A percentile compares a stretch with the other conserved stretches of the same genome.
These are phyloP conservation scores for Pasiphila rectangulata DNA, from an alignment of 2,888 invertebrate genomes.

Conservation along the genomic window DNA sequence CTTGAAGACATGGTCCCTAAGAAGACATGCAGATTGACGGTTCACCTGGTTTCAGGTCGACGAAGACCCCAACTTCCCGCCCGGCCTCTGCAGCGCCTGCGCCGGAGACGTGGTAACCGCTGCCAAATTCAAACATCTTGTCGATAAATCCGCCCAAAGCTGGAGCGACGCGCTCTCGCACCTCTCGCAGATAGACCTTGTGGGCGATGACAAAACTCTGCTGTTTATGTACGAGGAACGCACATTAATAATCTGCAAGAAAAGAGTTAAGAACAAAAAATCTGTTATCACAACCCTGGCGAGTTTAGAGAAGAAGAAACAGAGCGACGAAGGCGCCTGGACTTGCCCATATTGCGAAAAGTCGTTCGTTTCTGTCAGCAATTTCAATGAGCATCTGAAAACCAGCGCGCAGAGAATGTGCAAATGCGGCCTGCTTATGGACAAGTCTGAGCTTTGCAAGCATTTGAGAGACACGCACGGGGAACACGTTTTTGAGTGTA, in stretches of 20 bases:
- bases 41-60: conserved; percentile 70
- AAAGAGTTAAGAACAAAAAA: neutral
- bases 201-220: conserved; percentile 41
- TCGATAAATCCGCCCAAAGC: conserved; percentile 45
- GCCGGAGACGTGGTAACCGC: conserved; percentile 48
- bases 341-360: conserved; percentile 21
- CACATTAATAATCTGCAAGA: conserved; percentile 35
- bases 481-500: conserved; percentile 39
- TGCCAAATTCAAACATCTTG: conserved; percentile 49
- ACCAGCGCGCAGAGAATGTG: conserved; percentile 48
- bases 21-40: conserved; percentile 59
- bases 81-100: conserved; percentile 56
- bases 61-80: conserved; percentile 53
- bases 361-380: conserved; percentile 29
- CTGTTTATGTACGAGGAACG: conserved; percentile 48
- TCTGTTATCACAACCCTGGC: conserved; percentile 1
- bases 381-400: conserved; percentile 52
- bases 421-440: conserved; percentile 44
- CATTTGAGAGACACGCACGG: conserved; percentile 49
- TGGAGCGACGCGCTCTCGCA: conserved; percentile 48
- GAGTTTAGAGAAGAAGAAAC: conserved; percentile 6
- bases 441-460: conserved; percentile 43
- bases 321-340: conserved; percentile 5
- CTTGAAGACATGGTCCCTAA: neutral
- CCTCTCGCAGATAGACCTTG: conserved; percentile 38